phyloP scores from a whole-genome alignment of 2,113 vertebrate species.

The Hippocampus comes region DNA sequence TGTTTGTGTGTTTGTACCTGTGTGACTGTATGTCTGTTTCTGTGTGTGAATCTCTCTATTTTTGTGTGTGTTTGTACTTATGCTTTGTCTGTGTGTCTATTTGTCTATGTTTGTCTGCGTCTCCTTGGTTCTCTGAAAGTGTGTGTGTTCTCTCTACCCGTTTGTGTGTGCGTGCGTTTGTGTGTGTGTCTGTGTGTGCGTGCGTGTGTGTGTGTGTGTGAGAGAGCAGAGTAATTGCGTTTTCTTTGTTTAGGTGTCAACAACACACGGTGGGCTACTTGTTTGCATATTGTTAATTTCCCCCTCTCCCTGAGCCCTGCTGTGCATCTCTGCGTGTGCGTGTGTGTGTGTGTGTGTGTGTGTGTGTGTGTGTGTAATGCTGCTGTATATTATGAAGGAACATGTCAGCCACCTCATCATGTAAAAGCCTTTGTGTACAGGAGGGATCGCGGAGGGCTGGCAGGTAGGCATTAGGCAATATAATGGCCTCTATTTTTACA shows the following conservation, averaged over 20 bases:
- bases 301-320: conserved; percentile 29
- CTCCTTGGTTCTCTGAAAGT: too few species aligned
- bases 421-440: conserved; percentile 73
- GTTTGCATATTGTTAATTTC: conserved; percentile 70
- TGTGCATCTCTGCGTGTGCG: conserved; percentile 31
- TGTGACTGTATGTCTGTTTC: not conserved
- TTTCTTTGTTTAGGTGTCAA: conserved; percentile 54
- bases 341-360: conserved; percentile 36
- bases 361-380: not conserved
- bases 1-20: not conserved
- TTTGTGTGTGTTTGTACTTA: not conserved
- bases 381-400: conserved; percentile 27
- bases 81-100: not conserved
- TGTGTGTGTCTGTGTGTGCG: too few species aligned
- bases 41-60: not conserved
- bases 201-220: too few species aligned
- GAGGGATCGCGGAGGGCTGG: conserved; percentile 61
- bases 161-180: too few species aligned
- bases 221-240: conserved; percentile 49
- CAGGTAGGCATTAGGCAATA: conserved; percentile 72
- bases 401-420: conserved; percentile 77
- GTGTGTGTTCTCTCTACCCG: not conserved
- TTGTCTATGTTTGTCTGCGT: too few species aligned
- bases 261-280: conserved; percentile 40
- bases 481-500: conserved; percentile 73